Evolutionary conservation across 2,113 vertebrate species (phyloP), one percentile per base, ranked within the genome.

Genomic region (Atrichornis clamosus): DNA sequence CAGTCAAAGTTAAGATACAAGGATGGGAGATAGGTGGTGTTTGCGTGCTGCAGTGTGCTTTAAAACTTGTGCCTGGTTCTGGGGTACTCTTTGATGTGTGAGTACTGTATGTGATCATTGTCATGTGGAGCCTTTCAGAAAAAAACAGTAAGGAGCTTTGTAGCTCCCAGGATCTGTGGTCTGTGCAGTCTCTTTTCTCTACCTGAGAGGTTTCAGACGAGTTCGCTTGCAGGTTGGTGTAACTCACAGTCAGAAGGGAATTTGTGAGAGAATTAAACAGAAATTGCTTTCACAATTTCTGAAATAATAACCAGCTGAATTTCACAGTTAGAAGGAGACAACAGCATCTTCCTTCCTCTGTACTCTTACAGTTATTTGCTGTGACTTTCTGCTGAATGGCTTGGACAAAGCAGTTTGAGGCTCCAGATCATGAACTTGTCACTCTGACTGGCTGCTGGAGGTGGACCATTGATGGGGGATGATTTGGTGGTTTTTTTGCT

Each of bases 361-460:
- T 19, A 3, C 16, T 42, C 27, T 33, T 39, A 21, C 0, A 44
- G 33, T 39, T 37, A 4, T 0, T 3, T 21, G 21, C 15, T 46
- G 42, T 69, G 39, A 5, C 15, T 41, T 28, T 33, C 42, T 80
- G 55, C 41, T 10, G 8, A 23, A 1, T 30, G 30, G 2, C 10
- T 64, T 41, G 44, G 52, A 58, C 28, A 62, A 63, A 89, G 22
- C 16, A 35, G 5, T 32, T 53, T 33, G 50, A 77, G 49, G 22
- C n/a, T 86, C 19, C n/a, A 53, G 33, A 65, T 17, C 6, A 8
- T 0, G 2, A 56, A 14, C 3, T 22, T 12, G 13, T 28, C 13
- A 8, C 37, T 35, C n/a, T 42, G 8, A 15, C 18, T 41, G 47
- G 4, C 32, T 79, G 65, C 13, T 1, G 8, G 39, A 64, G 44